Evolutionary conservation across 2,888 invertebrate genomes (phyloP).

Genomic region (Tetragonisca angustula): DNA sequence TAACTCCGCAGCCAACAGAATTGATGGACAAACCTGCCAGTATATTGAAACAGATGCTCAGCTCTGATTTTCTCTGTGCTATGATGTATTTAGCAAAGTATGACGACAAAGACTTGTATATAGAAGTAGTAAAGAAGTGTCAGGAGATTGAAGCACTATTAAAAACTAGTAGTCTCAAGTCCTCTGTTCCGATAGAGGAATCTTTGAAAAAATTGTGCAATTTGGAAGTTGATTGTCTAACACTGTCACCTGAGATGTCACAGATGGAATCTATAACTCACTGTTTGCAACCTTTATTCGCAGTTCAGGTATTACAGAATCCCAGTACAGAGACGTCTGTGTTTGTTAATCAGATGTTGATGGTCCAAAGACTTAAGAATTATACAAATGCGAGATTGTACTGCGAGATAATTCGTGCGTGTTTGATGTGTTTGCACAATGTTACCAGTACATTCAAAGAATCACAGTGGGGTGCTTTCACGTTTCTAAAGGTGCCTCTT

Average conservation of each 20-base stretch:
- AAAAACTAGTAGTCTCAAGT: constrained; percentile 87
- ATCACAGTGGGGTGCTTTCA: constrained; percentile 97
- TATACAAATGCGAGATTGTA: constrained; percentile 92
- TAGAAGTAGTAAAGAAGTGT: constrained; percentile 90
- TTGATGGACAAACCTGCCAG: constrained; percentile 89
- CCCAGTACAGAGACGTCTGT: constrained; percentile 93
- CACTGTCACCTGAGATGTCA: constrained; percentile 84
- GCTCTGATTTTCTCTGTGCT: constrained; percentile 91
- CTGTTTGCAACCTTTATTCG: constrained; percentile 92
- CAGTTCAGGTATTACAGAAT: constrained; percentile 93
- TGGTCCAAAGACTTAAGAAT: constrained; percentile 94
- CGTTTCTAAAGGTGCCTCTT: constrained; percentile 95
- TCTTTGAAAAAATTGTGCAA: constrained; percentile 87
- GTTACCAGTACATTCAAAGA: constrained; percentile 93
- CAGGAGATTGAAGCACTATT: constrained; percentile 88
- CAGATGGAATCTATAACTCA: constrained; percentile 89
- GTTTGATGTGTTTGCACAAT: constrained; percentile 95
- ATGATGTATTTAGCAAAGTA: constrained; percentile 93
- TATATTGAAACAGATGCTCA: constrained; percentile 88
- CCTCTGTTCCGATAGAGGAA: constrained; percentile 86
- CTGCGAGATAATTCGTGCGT: constrained; percentile 95
- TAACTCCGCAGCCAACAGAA: constrained; percentile 85
- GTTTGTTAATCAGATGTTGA: constrained; percentile 92
- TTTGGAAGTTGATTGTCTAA: constrained; percentile 87
- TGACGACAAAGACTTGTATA: constrained; percentile 89